A percentile compares a stretch with the other conserved stretches of the same genome.
phyloP scores from a whole-genome alignment of 2,888 invertebrate species.

The Pterobdella sp. region DNA sequence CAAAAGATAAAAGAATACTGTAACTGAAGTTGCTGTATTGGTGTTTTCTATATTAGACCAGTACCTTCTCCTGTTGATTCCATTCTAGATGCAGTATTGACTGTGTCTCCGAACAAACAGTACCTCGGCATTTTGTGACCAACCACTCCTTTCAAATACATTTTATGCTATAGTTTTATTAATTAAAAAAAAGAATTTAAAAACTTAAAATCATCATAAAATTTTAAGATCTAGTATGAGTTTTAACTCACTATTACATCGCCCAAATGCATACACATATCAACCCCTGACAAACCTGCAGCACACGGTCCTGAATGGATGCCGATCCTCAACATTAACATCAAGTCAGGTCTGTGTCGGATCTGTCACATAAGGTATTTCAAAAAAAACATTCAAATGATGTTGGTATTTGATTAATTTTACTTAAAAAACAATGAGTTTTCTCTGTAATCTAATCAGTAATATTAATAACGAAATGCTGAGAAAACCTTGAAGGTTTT shows the following conservation, averaged over 20 bases:
- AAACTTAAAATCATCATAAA: background rate
- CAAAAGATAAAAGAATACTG: no score
- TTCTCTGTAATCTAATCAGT: background rate
- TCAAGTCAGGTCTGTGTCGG: slow-evolving; percentile 38
- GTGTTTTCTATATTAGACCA: no score
- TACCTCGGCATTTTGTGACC: slow-evolving; percentile 35
- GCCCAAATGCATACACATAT: background rate
- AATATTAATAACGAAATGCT: background rate
- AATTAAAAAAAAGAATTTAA: slow-evolving; percentile 11
- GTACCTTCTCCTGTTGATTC: slow-evolving; percentile 34
- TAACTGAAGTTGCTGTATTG: no score
- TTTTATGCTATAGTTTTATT: no score
- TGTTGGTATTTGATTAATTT: no score
- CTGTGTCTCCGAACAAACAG: slow-evolving; percentile 34
- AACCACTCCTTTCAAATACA: no score
- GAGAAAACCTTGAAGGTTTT: slow-evolving; percentile 28
- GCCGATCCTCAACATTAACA: slow-evolving; percentile 38
- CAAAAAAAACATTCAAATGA: no score
- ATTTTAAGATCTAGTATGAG: no score
- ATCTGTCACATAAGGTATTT: no score
- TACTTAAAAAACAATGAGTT: no score
- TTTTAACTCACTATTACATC: no score
- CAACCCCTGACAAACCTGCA: slow-evolving; percentile 1
- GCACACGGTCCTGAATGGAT: slow-evolving; percentile 41
- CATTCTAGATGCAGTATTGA: slow-evolving; percentile 33